Base-by-base conservation (phyloP, 1,140 invertebrate genomes). In the Drosophila trapezifrons region DNA sequence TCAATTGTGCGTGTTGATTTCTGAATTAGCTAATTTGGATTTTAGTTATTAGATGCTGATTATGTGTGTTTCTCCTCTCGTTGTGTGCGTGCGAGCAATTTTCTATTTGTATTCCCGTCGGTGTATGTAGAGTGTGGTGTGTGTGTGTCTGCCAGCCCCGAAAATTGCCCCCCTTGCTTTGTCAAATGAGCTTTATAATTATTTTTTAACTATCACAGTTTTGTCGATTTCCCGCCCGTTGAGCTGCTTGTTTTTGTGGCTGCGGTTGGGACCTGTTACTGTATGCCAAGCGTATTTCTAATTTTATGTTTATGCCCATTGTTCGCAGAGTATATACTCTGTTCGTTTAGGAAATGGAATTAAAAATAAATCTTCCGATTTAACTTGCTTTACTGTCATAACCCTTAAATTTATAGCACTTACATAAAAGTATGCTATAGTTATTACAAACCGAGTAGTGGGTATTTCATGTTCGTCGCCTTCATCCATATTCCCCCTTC, bases 1-100 rank as follows among this genome's bases (percentile, higher is more conserved):
- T 87, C 83, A 87, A 87, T 87, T 87, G 83, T 89, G 83, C 84
- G 80, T 87, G 83, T 84, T 89, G 83, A 87, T 87, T 87, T 87
- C 83, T 89, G 83, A 87, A 87, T 87, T 89, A 83, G 83, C 84
- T 87, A 87, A 87, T 87, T 87, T 89, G 67, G 84, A 87, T 87
- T 87, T 87, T 86, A 86, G 82, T 87, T 87, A 86, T 86, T 86
- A 87, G 79, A 83, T 87, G 83, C 70, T 87, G 82, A 86, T 86
- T 87, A 87, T 79, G 71, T 74, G 59, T 59, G 42, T 67, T 45
- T 66, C 46, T 35, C 20, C 32, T 4, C 25, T 10, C 8, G 20
- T n/a, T 35, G 18, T 35, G 10, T 59, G 9, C 29, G 29, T 62
- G 32, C 35, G n/a, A 51, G 56, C 49, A 37, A 37, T 18, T 70